A percentile compares a stretch with the other conserved stretches of the same genome.
Evolutionary conservation across 2,797 vertebrate species (phyloP).

Genomic region (Platalea minor): DNA sequence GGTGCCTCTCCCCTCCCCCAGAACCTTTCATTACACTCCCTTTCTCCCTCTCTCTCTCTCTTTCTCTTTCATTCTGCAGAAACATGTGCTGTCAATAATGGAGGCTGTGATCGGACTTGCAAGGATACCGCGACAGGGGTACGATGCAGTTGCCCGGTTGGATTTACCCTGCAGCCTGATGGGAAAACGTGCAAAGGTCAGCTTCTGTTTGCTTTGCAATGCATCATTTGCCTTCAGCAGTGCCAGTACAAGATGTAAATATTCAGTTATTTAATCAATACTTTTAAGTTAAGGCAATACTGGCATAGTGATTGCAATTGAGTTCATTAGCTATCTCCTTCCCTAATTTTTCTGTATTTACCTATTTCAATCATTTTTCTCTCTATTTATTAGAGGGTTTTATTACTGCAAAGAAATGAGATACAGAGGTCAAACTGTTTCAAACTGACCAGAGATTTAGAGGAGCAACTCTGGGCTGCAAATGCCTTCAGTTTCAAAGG

Average conservation of each 20-base stretch:
- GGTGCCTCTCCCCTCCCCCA: conserved; percentile 19
- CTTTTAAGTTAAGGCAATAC: background rate
- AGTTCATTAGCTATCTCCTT: background rate
- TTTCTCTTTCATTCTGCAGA: conserved; percentile 79
- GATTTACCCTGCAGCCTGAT: conserved; percentile 94
- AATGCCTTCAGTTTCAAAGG: background rate
- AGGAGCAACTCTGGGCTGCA: background rate
- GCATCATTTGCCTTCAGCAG: conserved; percentile 52
- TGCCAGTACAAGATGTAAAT: conserved; percentile 41
- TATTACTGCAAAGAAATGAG: conserved; percentile 1
- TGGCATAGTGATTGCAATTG: background rate
- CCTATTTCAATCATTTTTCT: background rate
- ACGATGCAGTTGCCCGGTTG: conserved; percentile 95
- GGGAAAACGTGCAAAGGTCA: conserved; percentile 99
- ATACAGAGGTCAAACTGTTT: background rate
- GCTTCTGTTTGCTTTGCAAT: conserved; percentile 73
- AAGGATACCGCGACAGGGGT: conserved; percentile 97
- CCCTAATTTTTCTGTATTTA: background rate
- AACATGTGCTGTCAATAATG: conserved; percentile 97
- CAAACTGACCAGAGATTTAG: background rate
- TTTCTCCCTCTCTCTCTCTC: conserved; percentile 36
- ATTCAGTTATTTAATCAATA: conserved; percentile 42
- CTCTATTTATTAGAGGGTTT: background rate
- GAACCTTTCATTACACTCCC: conserved; percentile 56
- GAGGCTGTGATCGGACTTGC: conserved; percentile 95